A percentile compares a stretch with the other conserved stretches of the same genome.
Evolutionary conservation across 2,888 invertebrate genomes (phyloP).

Genomic region (Lissocephala sabroskyi): DNA sequence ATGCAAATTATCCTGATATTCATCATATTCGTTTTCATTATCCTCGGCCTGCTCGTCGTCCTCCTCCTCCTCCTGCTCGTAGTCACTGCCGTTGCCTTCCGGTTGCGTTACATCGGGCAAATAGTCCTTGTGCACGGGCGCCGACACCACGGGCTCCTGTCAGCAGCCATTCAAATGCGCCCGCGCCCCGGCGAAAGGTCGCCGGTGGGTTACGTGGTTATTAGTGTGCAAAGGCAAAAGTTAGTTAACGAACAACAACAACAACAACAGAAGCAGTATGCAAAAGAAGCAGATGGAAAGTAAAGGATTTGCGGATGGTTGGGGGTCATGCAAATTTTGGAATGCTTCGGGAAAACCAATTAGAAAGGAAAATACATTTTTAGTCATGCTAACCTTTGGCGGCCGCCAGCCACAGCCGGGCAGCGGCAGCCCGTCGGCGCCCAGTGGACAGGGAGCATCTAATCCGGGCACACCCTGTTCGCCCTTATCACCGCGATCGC

Average conservation of each 20-base stretch:
- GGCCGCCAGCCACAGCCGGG: constrained; percentile 97
- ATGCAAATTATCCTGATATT: constrained; percentile 73
- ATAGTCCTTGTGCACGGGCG: constrained; percentile 75
- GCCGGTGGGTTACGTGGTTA: constrained; percentile 13
- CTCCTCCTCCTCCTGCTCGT: constrained; percentile 74
- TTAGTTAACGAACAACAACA: constrained; percentile 54
- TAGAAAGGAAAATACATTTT: constrained; percentile 28
- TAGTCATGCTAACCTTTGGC: constrained; percentile 79
- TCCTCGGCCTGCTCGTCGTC: constrained; percentile 77
- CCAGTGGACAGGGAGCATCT: constrained; percentile 98
- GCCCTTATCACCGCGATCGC: constrained; percentile 93
- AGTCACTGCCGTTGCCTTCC: constrained; percentile 75
- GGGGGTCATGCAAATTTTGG: constrained; percentile 45
- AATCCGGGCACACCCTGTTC: constrained; percentile 97
- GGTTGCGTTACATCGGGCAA: constrained; percentile 76
- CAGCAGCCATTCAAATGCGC: too few species aligned
- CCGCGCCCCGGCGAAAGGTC: too few species aligned
- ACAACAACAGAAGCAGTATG: constrained; percentile 16
- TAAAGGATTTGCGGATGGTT: too few species aligned
- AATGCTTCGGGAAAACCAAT: too few species aligned
- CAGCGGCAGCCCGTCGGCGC: constrained; percentile 94
- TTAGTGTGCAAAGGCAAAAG: constrained; percentile 57
- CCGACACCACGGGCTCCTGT: constrained; percentile 73
- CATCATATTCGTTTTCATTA: constrained; percentile 78
- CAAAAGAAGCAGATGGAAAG: constrained; percentile 11